These are phyloP conservation scores for Nematopogon swammerdamellus DNA, from an alignment of 2,888 invertebrate genomes.

Conservation along the genomic window DNA sequence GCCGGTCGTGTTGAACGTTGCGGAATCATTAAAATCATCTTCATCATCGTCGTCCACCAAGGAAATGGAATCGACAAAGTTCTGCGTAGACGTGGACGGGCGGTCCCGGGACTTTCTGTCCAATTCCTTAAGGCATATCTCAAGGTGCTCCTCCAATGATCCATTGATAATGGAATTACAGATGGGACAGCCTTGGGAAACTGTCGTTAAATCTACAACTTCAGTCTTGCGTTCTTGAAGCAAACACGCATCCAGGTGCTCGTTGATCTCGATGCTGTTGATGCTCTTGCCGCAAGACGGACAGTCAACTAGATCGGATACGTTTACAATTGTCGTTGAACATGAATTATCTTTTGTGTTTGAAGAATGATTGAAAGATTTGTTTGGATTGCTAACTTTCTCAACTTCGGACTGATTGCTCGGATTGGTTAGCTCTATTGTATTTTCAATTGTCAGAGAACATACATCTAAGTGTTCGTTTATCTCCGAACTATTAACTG, in stretches of 20 bases:
- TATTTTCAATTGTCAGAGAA: too few species aligned
- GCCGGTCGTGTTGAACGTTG: slow-evolving; percentile 38
- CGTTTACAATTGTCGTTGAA: slow-evolving; percentile 11
- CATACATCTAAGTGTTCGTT: slow-evolving; percentile 47
- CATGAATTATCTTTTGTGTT: slow-evolving; percentile 10
- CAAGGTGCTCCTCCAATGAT: slow-evolving; percentile 41
- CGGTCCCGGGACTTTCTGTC: slow-evolving; percentile 35
- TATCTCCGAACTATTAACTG: slow-evolving; percentile 27
- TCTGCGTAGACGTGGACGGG: slow-evolving; percentile 16
- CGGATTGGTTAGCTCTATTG: slow-evolving; percentile 15
- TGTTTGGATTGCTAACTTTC: too few species aligned
- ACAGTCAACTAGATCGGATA: slow-evolving; percentile 11
- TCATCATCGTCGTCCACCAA: slow-evolving; percentile 21
- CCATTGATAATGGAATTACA: too few species aligned
- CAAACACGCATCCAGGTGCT: slow-evolving; percentile 1
- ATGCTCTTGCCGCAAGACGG: slow-evolving; percentile 10
- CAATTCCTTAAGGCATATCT: slow-evolving; percentile 48
- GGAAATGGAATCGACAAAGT: slow-evolving; percentile 1
- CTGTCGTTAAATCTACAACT: slow-evolving; percentile 4
- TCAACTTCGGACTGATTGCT: slow-evolving; percentile 4
- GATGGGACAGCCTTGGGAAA: slow-evolving; percentile 41
- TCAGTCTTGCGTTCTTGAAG: slow-evolving; percentile 5
- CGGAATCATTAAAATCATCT: slow-evolving; percentile 31
- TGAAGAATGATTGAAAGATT: too few species aligned
- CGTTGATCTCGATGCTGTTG: slow-evolving; percentile 18